Evolutionary conservation across 2,888 invertebrate species (phyloP).

Genomic region (Phania funesta): DNA sequence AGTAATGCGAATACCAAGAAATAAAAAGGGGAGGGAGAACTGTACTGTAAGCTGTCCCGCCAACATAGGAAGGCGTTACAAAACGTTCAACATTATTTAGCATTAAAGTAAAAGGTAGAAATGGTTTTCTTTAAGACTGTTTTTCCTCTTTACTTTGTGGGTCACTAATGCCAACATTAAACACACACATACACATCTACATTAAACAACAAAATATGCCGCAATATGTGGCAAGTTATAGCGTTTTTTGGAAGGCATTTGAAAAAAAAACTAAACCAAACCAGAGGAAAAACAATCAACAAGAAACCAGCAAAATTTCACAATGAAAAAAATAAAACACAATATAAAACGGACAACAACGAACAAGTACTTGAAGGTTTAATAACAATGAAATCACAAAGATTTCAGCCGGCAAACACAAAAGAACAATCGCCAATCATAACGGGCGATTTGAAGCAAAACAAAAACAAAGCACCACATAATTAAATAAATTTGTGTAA

Average conservation of each 20-base stretch:
- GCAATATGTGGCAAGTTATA: constrained; percentile 54
- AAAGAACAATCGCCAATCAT: constrained; percentile 73
- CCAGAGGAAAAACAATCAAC: constrained; percentile 37
- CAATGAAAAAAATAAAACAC: not conserved
- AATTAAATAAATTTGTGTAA: not conserved
- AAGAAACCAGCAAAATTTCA: constrained; percentile 45
- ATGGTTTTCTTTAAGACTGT: constrained; percentile 10
- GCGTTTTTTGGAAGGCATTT: constrained; percentile 24
- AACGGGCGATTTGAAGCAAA: constrained; percentile 34
- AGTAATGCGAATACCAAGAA: not conserved
- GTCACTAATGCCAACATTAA: constrained; percentile 53
- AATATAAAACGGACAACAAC: constrained; percentile 56
- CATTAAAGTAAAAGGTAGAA: constrained; percentile 39
- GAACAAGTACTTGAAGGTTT: constrained; percentile 73
- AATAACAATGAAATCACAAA: constrained; percentile 76
- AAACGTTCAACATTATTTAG: constrained; percentile 52
- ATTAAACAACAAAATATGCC: constrained; percentile 55
- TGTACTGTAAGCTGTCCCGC: not conserved
- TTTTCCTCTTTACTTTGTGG: constrained; percentile 49
- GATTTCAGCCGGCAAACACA: constrained; percentile 79
- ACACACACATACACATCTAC: constrained; percentile 13
- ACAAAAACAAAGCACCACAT: not conserved
- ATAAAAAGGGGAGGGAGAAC: not conserved
- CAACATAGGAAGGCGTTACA: constrained; percentile 28
- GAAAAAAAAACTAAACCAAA: not conserved